Base-by-base conservation (phyloP, 1,140 invertebrate genomes). In the Conus betulinus region DNA sequence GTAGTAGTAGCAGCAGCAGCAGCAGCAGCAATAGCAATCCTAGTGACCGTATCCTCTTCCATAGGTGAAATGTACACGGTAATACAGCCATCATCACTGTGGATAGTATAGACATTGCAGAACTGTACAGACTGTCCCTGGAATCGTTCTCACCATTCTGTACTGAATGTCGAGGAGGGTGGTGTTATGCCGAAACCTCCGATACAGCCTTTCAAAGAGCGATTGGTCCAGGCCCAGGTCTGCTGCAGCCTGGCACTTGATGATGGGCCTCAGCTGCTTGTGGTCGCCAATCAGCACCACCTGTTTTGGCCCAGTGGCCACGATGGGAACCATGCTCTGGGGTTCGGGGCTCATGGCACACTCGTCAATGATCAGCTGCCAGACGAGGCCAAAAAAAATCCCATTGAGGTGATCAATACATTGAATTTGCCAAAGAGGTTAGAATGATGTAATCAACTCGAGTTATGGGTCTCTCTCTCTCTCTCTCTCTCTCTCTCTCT, bases 251-350 rank as follows among this genome's bases (percentile, higher is more conserved):
- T 84, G 78, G 79, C 92, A 93, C 17, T 87, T 84, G 3, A 94
- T 90, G 79, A 94, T 91, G 63, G 93, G 94, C 51, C 90, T 90
- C 13, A 94, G 89, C 76, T 94, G 94, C 82, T 93, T 93, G 76
- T 94, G 93, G 85, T 94, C 94, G 27, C 93, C 93, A 87, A 94
- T 93, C 25, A 94, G 89, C 13, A 94, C 93, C 74, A 94, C 91
- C 86, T 94, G 93, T 27, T 92, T 87, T n/a, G 92, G 89, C n/a
- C 90, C 85, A 23, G 89, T 91, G 52, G 87, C 90, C 10, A 92
- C 89, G n/a, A 94, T 91, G n/a, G 93, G 92, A 15, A 93, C 89
- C 83, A 94, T 63, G 89, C 89, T 91, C 63, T 94, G 91, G 51
- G 94, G 93, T 82, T 94, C 93, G 25, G 91, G 92, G 82, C 93